These are phyloP conservation scores for Brachypalpus laphriformis DNA, from an alignment of 2,888 invertebrate species.

Conservation along the genomic window DNA sequence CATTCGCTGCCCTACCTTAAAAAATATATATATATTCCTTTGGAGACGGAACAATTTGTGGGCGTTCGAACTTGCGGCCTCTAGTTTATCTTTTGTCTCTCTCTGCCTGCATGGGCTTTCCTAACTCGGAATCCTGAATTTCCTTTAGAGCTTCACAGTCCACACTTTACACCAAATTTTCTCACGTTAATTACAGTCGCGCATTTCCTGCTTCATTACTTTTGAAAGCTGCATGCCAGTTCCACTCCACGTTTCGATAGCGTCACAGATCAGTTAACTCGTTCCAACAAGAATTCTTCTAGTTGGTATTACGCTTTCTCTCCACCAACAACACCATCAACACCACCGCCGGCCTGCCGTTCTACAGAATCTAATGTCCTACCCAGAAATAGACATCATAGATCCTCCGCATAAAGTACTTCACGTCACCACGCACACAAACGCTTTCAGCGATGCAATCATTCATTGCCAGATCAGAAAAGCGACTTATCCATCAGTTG, in stretches of 20 bases:
- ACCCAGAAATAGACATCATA: constrained; percentile 24
- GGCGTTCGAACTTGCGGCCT: too few species aligned
- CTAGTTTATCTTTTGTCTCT: too few species aligned
- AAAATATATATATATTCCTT: too few species aligned
- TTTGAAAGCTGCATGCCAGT: not conserved
- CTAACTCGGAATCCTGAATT: too few species aligned
- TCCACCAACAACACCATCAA: not conserved
- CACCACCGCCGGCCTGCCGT: not conserved
- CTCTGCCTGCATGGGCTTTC: too few species aligned
- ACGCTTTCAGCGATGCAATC: constrained; percentile 41
- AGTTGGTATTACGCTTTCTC: constrained; percentile 7
- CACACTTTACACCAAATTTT: not conserved
- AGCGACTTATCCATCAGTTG: constrained; percentile 51
- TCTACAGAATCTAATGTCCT: constrained; percentile 9
- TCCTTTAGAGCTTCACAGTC: too few species aligned
- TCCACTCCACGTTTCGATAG: not conserved
- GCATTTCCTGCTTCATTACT: not conserved
- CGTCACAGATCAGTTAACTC: constrained; percentile 7
- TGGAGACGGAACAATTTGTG: too few species aligned
- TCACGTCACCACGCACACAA: constrained; percentile 37
- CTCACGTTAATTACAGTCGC: constrained; percentile 25
- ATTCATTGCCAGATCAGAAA: constrained; percentile 53
- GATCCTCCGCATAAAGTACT: constrained; percentile 46
- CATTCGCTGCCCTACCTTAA: too few species aligned
- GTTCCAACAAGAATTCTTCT: constrained; percentile 15